These are phyloP conservation scores for Pissodes strobi DNA, from an alignment of 1,140 invertebrate genomes.

Conservation along the genomic window DNA sequence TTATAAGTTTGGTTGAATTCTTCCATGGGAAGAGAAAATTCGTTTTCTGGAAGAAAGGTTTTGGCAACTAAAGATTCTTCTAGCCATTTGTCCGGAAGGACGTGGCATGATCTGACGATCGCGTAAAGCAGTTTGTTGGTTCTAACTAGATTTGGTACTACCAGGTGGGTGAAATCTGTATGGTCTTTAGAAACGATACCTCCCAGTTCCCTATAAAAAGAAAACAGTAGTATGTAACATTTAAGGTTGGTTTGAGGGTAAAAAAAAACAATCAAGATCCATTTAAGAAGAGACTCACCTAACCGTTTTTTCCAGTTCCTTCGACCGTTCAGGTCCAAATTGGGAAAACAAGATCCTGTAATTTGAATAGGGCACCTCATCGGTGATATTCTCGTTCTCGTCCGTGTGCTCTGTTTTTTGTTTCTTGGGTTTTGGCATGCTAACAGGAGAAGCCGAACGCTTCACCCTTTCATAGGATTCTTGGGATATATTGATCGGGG, in stretches of 20 bases:
- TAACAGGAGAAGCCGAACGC: slow-evolving; percentile 60
- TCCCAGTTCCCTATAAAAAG: slow-evolving; percentile 73
- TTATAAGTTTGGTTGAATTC: slow-evolving; percentile 79
- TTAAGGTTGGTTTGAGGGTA: too few species aligned
- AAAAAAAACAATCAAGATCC: too few species aligned
- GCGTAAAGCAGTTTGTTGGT: slow-evolving; percentile 85
- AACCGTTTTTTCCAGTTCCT: slow-evolving; percentile 53
- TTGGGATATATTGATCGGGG: slow-evolving; percentile 85
- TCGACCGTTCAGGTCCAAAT: slow-evolving; percentile 18
- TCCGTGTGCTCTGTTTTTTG: slow-evolving; percentile 40
- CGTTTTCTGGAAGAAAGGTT: slow-evolving; percentile 72
- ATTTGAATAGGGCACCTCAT: slow-evolving; percentile 54
- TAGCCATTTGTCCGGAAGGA: slow-evolving; percentile 84
- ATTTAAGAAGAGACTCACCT: slow-evolving; percentile 51
- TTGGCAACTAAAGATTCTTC: slow-evolving; percentile 74
- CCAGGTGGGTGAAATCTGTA: slow-evolving; percentile 82
- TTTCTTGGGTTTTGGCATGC: slow-evolving; percentile 60
- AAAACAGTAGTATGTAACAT: slow-evolving; percentile 15
- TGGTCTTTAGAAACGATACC: slow-evolving; percentile 73
- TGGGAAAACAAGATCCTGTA: slow-evolving; percentile 63
- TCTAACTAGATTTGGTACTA: slow-evolving; percentile 76
- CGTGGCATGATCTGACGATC: slow-evolving; percentile 74
- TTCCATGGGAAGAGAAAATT: slow-evolving; percentile 71
- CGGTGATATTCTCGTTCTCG: slow-evolving; percentile 48
- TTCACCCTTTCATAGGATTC: slow-evolving; percentile 82